Evolutionary conservation across 2,797 vertebrate species (phyloP).

Genomic region (Protosalanx chinensis): DNA sequence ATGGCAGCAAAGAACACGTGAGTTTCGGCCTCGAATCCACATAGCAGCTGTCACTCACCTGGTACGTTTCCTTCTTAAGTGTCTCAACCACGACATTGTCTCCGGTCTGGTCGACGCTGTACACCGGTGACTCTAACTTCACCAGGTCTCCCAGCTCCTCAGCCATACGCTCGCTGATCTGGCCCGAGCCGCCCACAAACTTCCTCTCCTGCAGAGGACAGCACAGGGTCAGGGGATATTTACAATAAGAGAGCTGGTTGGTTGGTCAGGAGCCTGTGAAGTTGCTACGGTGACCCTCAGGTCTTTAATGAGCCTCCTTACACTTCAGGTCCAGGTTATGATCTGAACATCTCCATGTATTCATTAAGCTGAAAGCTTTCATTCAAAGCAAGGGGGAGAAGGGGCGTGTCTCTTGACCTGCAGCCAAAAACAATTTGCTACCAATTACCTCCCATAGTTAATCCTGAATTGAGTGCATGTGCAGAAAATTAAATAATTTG

Average conservation of each 20-base stretch:
- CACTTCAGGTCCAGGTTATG: too few relatives aligned
- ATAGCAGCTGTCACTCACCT: conserved; percentile 60
- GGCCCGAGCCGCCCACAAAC: conserved; percentile 86
- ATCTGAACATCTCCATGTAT: too few relatives aligned
- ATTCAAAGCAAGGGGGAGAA: too few relatives aligned
- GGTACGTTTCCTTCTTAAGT: conserved; percentile 79
- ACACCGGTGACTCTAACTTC: conserved; percentile 84
- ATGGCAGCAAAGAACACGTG: conserved; percentile 35
- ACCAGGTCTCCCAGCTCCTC: conserved; percentile 80
- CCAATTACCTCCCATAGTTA: too few relatives aligned
- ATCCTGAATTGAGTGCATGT: too few relatives aligned
- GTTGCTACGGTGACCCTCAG: too few relatives aligned
- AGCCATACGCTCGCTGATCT: conserved; percentile 89
- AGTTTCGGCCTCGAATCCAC: background rate
- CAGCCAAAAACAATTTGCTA: too few relatives aligned
- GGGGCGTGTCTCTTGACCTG: too few relatives aligned
- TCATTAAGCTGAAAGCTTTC: too few relatives aligned
- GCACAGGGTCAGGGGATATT: background rate
- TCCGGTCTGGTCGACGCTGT: conserved; percentile 81
- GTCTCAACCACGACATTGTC: conserved; percentile 85
- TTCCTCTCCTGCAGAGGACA: conserved; percentile 84
- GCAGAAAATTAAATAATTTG: too few relatives aligned
- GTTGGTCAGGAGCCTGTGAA: too few relatives aligned
- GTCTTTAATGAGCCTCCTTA: too few relatives aligned
- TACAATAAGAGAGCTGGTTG: background rate